Percentiles rank a stretch among this genome's conserved stretches.
These are phyloP conservation scores for Chromoteleia sp. DNA, from an alignment of 2,888 invertebrate genomes.

Conservation along the genomic window DNA sequence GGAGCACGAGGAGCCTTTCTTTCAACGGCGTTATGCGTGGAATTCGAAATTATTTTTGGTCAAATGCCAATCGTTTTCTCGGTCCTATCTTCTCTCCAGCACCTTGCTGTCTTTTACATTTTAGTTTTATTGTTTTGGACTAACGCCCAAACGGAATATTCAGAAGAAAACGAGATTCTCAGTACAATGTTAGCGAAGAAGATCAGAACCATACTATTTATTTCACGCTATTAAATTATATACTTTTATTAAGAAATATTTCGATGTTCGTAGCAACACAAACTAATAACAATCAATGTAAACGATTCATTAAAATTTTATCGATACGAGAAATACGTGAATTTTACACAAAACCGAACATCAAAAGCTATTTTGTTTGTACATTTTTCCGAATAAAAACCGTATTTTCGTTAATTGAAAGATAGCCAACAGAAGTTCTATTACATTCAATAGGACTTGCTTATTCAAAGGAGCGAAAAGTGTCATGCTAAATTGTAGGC, in stretches of 20 bases:
- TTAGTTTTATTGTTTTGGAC: slow-evolving; percentile 47
- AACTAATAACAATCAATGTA: too few species aligned
- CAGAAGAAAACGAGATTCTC: slow-evolving; percentile 45
- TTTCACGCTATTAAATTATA: slow-evolving; percentile 6
- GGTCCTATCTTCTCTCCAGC: slow-evolving; percentile 37
- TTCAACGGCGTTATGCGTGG: slow-evolving; percentile 53
- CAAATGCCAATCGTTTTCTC: slow-evolving; percentile 57
- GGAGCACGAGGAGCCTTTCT: slow-evolving; percentile 55
- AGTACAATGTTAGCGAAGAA: slow-evolving; percentile 18
- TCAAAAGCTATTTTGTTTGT: slow-evolving; percentile 26
- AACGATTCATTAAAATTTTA: too few species aligned
- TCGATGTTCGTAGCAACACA: too few species aligned
- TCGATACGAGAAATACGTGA: too few species aligned
- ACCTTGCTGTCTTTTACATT: slow-evolving; percentile 34
- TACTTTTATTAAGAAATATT: background rate
- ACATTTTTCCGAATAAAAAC: background rate
- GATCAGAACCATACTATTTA: slow-evolving; percentile 28
- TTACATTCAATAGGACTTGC: slow-evolving; percentile 39
- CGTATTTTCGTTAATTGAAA: slow-evolving; percentile 40
- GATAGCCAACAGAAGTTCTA: slow-evolving; percentile 18
- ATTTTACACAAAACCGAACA: too few species aligned
- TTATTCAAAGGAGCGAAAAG: slow-evolving; percentile 29
- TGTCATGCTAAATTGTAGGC: slow-evolving; percentile 9
- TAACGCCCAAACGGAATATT: slow-evolving; percentile 46
- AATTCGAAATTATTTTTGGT: slow-evolving; percentile 68